These are phyloP conservation scores for Drosophila punjabiensis DNA, from an alignment of 1,140 invertebrate genomes.

Conservation along the genomic window DNA sequence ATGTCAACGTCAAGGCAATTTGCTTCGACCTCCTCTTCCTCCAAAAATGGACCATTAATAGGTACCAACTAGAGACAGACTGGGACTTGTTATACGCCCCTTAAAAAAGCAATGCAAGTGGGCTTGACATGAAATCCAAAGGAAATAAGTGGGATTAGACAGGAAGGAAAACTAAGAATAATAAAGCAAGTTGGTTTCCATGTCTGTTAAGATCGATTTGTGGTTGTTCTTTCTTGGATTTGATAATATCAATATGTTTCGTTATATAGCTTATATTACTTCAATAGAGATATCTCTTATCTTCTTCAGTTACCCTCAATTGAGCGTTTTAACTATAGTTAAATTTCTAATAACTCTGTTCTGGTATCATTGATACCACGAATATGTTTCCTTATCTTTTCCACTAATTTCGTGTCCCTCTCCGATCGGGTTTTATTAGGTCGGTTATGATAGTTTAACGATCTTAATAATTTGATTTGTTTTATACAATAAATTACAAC, in stretches of 20 bases:
- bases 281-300: not conserved
- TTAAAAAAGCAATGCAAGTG: constrained; percentile 8
- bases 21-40: not conserved
- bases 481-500: too few species aligned
- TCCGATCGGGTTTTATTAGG: not conserved
- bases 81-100: constrained; percentile 8
- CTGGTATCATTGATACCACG: not conserved
- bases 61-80: not conserved
- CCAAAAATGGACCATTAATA: constrained; percentile 5
- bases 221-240: not conserved
- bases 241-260: not conserved
- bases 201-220: not conserved
- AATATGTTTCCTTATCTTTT: not conserved
- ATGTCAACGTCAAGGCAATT: constrained; percentile 23
- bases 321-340: not conserved
- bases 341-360: not conserved
- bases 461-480: not conserved
- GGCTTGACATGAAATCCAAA: constrained; percentile 3
- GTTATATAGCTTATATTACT: not conserved
- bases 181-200: not conserved
- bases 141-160: constrained; percentile 11
- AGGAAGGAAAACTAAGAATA: not conserved
- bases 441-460: not conserved
- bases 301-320: not conserved
- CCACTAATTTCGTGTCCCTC: not conserved